Conservation (phyloP, 2,888 invertebrate species). For the Sphinx pinastri region DNA sequence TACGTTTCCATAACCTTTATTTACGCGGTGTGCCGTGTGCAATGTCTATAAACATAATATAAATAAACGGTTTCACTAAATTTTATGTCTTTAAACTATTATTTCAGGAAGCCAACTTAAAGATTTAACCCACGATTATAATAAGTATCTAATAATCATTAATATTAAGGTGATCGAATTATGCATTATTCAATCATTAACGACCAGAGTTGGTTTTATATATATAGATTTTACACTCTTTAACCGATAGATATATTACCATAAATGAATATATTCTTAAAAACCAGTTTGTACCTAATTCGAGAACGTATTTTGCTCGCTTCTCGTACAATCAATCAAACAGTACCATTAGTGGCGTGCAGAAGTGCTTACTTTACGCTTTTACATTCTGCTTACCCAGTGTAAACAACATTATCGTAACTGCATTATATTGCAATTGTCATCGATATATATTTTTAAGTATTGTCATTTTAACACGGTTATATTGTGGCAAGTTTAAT, state of each 20-base stretch:
- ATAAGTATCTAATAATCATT: background rate
- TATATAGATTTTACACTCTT: background rate
- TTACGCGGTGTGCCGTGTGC: too few relatives aligned
- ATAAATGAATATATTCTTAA: background rate
- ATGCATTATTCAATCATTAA: background rate
- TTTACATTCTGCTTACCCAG: background rate
- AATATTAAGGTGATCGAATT: background rate
- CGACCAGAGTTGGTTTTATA: background rate
- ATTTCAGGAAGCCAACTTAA: background rate
- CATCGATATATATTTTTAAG: background rate
- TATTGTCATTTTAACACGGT: background rate
- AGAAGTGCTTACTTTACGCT: slow-evolving; percentile 1
- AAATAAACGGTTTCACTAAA: too few relatives aligned
- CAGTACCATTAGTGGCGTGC: background rate
- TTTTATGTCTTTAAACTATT: background rate
- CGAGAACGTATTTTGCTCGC: background rate
- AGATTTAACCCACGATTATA: background rate
- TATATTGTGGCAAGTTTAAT: background rate
- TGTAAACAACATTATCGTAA: background rate
- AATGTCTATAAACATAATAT: too few relatives aligned
- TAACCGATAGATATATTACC: background rate
- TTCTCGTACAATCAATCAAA: background rate
- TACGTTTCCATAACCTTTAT: too few relatives aligned
- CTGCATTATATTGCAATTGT: background rate
- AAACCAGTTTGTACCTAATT: slow-evolving; percentile 11